Base-by-base conservation (phyloP, 2,113 vertebrate genomes). In the Gymnocephalus cernua region DNA sequence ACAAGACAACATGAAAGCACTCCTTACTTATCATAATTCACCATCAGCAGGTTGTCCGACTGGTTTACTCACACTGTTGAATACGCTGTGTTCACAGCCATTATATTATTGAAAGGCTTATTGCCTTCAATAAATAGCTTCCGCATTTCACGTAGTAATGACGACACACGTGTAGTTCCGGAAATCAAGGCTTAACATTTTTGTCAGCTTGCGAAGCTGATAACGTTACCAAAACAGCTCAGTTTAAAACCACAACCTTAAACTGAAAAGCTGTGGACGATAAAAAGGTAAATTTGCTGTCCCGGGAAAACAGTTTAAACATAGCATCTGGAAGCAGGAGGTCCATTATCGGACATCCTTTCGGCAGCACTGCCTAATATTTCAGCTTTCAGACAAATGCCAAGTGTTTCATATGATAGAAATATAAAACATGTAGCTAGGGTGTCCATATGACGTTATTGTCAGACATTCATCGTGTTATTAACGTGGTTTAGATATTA, bases 101-200 rank as follows among this genome's bases (percentile, higher is more conserved):
- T 29, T 0, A 5, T 27, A 19, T 3, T 6, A 48, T 3, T 11
- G 0, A 25, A 64, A 25, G 2, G 51, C 16, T 27, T 41, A 7
- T 58, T 63, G 14, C 23, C 15, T 61, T 56, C 32, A 35, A 1
- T 47, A 32, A 4, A 23, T 2, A 2, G 16, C 82, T 91, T 91
- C 91, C 86, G 82, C 76, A 41, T 88, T 73, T 27, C 0, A 2
- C 38, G 38, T 41, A 66, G 35, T 14, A n/a, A 69, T 87, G 83
- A 90, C 88, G 88, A 88, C 86, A 87, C 16, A 13, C 15, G 7
- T 35, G 47, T 25, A 48, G 57, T 80, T 73, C 86, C 84, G 83
- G 86, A 85, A 80, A 74, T 54, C n/a, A 11, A 45, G 2, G 16
- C 18, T 44, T 1, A 25, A 66, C 23, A 29, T 41, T 15, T 74